Evolutionary conservation across 2,113 vertebrate genomes (phyloP).

Genomic region (Cyprinodon tularosa): DNA sequence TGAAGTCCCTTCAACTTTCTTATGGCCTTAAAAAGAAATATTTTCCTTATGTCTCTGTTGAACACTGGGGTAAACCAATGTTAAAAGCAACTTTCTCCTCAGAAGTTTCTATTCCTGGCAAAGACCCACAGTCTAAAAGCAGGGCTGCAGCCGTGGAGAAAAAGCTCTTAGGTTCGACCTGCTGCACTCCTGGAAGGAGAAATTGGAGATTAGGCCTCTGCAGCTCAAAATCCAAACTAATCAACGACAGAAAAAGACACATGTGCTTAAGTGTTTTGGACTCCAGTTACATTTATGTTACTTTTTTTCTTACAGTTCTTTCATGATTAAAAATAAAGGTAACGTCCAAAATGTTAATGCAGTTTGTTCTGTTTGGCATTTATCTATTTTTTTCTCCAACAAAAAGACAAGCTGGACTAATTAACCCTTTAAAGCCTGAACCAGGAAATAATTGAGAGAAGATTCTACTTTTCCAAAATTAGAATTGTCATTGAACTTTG

Average conservation of each 20-base stretch:
- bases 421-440: background rate
- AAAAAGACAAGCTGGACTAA: background rate
- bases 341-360: background rate
- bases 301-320: too few relatives aligned
- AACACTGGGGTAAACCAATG: slow-evolving; percentile 35
- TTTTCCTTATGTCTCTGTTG: slow-evolving; percentile 32
- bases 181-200: slow-evolving; percentile 63
- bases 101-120: slow-evolving; percentile 56
- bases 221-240: slow-evolving; percentile 56
- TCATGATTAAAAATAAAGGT: background rate
- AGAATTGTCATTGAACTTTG: too few relatives aligned
- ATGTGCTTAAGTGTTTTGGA: background rate
- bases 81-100: slow-evolving; percentile 35
- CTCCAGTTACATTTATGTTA: too few relatives aligned
- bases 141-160: slow-evolving; percentile 49
- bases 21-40: slow-evolving; percentile 27
- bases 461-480: too few relatives aligned
- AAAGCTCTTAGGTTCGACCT: slow-evolving; percentile 61
- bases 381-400: background rate
- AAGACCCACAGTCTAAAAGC: slow-evolving; percentile 51
- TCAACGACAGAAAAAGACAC: slow-evolving; percentile 55
- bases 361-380: background rate
- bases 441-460: too few relatives aligned
- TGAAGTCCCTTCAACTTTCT: slow-evolving; percentile 22
- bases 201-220: slow-evolving; percentile 61